Base-by-base conservation (phyloP, 2,797 vertebrate genomes). In the Malurus splendens region DNA sequence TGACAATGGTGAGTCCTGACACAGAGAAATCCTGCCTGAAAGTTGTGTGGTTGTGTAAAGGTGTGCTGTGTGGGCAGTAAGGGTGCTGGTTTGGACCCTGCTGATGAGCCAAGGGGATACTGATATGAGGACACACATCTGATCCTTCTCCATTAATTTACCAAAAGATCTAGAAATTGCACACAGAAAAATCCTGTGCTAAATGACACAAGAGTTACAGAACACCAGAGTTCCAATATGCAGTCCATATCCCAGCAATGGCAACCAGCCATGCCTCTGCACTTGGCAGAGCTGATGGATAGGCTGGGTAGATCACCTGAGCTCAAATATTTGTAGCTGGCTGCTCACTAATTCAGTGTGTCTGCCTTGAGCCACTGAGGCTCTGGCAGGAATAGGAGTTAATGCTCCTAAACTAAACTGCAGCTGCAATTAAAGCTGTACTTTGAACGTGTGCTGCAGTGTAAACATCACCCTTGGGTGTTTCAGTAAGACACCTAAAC, bases 1-100 rank as follows among this genome's bases (percentile, higher is more conserved):
- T 14, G 36, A 15, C 1, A 3, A 1, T 13, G 30, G 20, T 14
- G 30, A 39, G 30, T 42, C 20, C 33, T 5, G 14, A 0, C 2
- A 4, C 12, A 33, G 44, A 54, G 23, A 32, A 84, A 9, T 55
- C 28, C 45, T 36, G 19, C 32, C 30, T 81, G 6, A 4, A 47
- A 32, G 41, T 8, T 5, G 1, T n/a, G 18, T 28, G 32, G 2
- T 15, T 38, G 18, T 44, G 33, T 70, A 4, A 18, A 6, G 16
- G 18, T 52, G 8, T 19, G 25, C 22, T 74, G 11, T 33, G 62
- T 50, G 75, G 45, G 54, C 22, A 50, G 12, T 5, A 11, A 22
- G 4, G 5, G 7, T 44, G 66, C 54, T 32, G 27, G 9, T 51
- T 39, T 70, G 45, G 32, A 55, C 17, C 6, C 54, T 24, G 32